Evolutionary conservation across 2,888 invertebrate genomes (phyloP), one percentile per base, ranked within the genome.

Genomic region (Empis livida): DNA sequence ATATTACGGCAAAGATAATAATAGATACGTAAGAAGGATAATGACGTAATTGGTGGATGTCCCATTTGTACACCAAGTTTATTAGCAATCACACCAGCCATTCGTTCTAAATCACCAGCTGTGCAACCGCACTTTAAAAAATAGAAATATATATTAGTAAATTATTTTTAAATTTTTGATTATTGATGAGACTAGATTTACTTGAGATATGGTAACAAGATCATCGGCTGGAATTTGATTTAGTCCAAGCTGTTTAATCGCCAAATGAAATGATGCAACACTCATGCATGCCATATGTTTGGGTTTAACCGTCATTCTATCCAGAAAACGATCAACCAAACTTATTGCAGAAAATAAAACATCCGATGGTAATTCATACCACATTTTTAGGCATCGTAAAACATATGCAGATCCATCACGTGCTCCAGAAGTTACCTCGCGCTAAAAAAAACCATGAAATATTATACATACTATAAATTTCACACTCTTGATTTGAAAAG

Each of bases 271-370:
- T 57, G 89, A 86, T 51, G 89, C 82, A 32, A 91, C 81, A 14
- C 88, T 85, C 65, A 92, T 83, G 71, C 91, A 91, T 8, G 85
- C 85, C 71, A 92, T 79, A 71, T 90, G 89, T 65, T 86, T 89
- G 45, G 84, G 83, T 58, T 72, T 71, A 57, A 81, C 82, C 71
- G 84, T 86, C 84, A 88, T 86, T 65, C 84, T 84, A 35, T 84
- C 83, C 50, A 89, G 71, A 68, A 89, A 89, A 54, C 85, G 77
- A 69, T 87, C 89, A 62, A 89, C 81, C 59, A 86, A 70, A 65
- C 82, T 84, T 67, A 85, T 79, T 52, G 87, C 84, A 53, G 80
- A 76, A 65, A 88, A 82, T 57, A 87, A 78, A 10, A 85, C 82
- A 57, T 84, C 82, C 13, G 83, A 79, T 11, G 88, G 84, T 59